Conservation (phyloP, 2,113 vertebrate species). For the Amphilophus citrinellus region DNA sequence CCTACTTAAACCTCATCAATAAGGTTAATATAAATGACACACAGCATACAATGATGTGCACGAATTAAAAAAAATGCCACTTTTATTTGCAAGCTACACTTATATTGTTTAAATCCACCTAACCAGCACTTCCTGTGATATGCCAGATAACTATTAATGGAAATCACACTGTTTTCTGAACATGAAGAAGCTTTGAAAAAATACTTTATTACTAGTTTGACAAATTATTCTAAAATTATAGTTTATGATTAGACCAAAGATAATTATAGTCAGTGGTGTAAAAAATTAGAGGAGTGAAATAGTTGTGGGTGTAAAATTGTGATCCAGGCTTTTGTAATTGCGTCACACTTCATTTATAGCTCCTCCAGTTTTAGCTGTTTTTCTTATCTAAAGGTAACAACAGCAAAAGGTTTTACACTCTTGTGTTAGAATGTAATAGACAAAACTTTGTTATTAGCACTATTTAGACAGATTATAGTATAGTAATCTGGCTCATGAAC, state of each 20-base stretch:
- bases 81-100: background rate
- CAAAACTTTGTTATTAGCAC: background rate
- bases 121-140: background rate
- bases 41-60: background rate
- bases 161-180: background rate
- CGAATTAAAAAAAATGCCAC: background rate
- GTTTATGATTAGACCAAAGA: background rate
- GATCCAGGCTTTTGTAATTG: slow-evolving; percentile 15
- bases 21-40: background rate
- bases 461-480: background rate
- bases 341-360: background rate
- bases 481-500: background rate
- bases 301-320: slow-evolving; percentile 53
- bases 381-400: background rate
- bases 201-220: slow-evolving; percentile 19
- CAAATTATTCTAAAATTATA: slow-evolving; percentile 20
- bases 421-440: background rate
- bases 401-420: slow-evolving; percentile 11
- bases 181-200: slow-evolving; percentile 11
- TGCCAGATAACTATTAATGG: background rate
- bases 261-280: slow-evolving; percentile 34
- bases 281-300: background rate
- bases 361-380: slow-evolving; percentile 15
- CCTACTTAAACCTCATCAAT: background rate
- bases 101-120: background rate